Base-by-base conservation (phyloP, 2,888 invertebrate species). In the Acanthosepion esculentum region DNA sequence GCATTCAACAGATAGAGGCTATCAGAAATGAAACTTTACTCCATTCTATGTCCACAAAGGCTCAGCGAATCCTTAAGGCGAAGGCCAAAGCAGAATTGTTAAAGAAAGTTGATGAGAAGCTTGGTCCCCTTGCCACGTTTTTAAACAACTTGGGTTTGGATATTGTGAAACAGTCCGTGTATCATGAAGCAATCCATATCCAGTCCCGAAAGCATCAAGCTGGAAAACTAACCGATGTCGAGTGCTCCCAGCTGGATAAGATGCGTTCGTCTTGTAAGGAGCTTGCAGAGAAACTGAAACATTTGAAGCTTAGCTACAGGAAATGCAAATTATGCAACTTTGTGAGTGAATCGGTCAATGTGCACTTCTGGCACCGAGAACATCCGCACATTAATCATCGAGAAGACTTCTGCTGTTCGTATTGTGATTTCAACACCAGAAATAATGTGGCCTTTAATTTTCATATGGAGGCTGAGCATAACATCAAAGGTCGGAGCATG, bases 381-480 rank as follows among this genome's bases (percentile, higher is more conserved):
- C 96, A 96, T 95, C 96, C 97, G 48, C 97, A 97, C 94, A 95
- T 95, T 95, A 96, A 96, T 95, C 91, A 95, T 48, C 95, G 95
- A 53, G 96, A 96, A 94, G 98, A 98, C 94, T 97, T 97, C 95
- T 96, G 97, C 97, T 99, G 99, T 98, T 98, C 98, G 97, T 98
- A 98, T 97, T 99, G 99, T 98, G 98, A 98, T 53, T 98, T 98
- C 97, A 98, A 98, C 97, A 98, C 99, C 94, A 98, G 98, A 95
- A 95, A 95, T 55, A 94, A 95, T n/a, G 95, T 95, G 33, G 96
- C 95, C 97, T 99, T 99, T 96, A 98, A 99, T 48, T 98, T 98
- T 97, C 99, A 99, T 97, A 99, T 99, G 98, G 99, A 99, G 97
- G 98, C 98, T 0, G 98, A 98, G 96, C 99, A 99, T 97, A 98